Base-by-base conservation (phyloP, 1,140 invertebrate genomes). In the Chironomus tepperi region DNA sequence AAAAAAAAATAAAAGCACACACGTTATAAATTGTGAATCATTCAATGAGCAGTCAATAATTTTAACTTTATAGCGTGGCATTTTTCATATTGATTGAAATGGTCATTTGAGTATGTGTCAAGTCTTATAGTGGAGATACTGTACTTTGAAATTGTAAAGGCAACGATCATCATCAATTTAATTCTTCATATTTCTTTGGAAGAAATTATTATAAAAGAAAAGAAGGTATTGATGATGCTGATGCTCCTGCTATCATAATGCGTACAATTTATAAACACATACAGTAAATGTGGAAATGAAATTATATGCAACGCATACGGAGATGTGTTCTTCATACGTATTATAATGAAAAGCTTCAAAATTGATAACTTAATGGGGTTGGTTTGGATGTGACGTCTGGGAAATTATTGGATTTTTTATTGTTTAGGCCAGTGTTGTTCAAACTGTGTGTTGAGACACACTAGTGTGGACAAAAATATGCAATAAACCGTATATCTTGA, bases 11-110 rank as follows among this genome's bases (percentile, higher is more conserved):
- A 34, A 34, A 57, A 57, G 47, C 47, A 57, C 47, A 57, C 47
- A 57, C 47, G 47, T 57, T 57, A 57, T 57, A 57, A 57, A 57
- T 57, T 57, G 47, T 57, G 47, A 57, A 57, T 57, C 47, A 57
- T 57, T 57, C 47, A 57, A 57, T 57, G 47, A 57, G 47, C 47
- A 57, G 47, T 57, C 47, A 57, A 57, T 57, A 57, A 57, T 57
- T 57, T 57, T 57, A 57, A 57, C 12, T 57, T 57, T 57, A 57
- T 57, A 57, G 47, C n/a, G 47, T 57, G 47, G 47, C n/a, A 57
- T 57, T 57, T 57, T 57, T 57, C 47, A 57, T 57, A 57, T 57
- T 57, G 47, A 57, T 57, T 57, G 47, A 57, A 57, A 57, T 57
- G 47, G 47, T 57, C 47, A 57, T 57, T 57, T 57, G 12, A 57